Base-by-base conservation (phyloP, 2,113 vertebrate genomes). In the Chaetorhynchus papuensis region DNA sequence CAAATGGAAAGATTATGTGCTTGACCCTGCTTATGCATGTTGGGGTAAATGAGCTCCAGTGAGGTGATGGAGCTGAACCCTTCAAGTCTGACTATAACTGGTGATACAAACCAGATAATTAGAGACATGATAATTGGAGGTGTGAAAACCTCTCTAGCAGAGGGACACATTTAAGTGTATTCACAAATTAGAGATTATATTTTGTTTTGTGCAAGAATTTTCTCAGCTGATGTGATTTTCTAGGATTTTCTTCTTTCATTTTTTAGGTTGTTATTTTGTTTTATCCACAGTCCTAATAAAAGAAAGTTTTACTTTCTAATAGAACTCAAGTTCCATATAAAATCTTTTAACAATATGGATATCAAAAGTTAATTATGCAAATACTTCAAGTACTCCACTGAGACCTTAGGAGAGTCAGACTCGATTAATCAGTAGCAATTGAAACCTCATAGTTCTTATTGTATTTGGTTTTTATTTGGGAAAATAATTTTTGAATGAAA, bases 321-420 rank as follows among this genome's bases (percentile, higher is more conserved):
- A 24, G 18, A 61, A 30, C 52, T 91, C 39, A 47, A 68, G 52
- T 91, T 87, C 60, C 61, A 84, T 26, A 85, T 41, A 53, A 87
- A 90, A 90, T 85, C 41, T 71, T 76, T 80, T 80, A 94, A 75
- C 41, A 82, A 45, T 76, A 86, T 3, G 3, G n/a, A 11, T 72
- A 86, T 49, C 31, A 80, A 31, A 95, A 91, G 30, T 76, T 91
- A 87, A 89, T 94, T 87, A 80, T 54, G n/a, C 45, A 95, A 92
- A 85, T 83, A 91, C 88, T 88, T 79, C 56, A 64, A 87, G 28
- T 82, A 28, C 21, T 74, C 72, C 52, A 37, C 31, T 31, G 74
- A 85, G 70, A 68, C 45, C 20, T 81, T 61, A 76, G 22, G 42
- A 90, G 37, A 74, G 20, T 61, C 80, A 91, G 22, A 90, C 49